Evolutionary conservation across 2,797 vertebrate species (phyloP).

Genomic region (Leptodactylus fallax): DNA sequence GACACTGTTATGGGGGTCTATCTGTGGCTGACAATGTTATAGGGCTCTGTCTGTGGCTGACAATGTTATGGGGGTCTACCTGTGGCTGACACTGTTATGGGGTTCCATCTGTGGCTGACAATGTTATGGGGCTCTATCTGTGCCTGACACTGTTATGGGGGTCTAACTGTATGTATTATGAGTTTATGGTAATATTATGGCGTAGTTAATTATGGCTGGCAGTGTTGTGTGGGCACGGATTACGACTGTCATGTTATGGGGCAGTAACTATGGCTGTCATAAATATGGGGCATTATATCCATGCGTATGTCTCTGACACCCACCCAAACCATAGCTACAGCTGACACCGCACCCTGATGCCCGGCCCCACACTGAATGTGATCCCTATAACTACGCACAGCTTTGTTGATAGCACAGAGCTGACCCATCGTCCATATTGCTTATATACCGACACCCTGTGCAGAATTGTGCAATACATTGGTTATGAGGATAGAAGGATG

Average conservation of each 20-base stretch:
- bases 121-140: background rate
- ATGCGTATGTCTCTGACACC: background rate
- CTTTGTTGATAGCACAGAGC: no score
- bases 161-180: background rate
- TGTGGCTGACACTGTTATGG: background rate
- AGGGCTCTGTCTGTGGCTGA: background rate
- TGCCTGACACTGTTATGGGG: background rate
- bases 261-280: background rate
- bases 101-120: background rate
- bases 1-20: background rate
- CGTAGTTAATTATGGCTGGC: background rate
- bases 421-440: background rate
- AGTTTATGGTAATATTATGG: background rate
- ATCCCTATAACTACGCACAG: background rate
- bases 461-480: background rate
- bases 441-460: background rate
- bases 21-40: background rate
- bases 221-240: background rate
- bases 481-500: background rate
- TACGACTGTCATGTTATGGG: background rate
- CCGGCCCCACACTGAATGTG: background rate
- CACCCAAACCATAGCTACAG: no score
- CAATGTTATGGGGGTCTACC: background rate
- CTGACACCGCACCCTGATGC: no score
- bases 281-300: background rate